phyloP scores from a whole-genome alignment of 2,797 vertebrate genomes.

The Tiaroga cobitis region DNA sequence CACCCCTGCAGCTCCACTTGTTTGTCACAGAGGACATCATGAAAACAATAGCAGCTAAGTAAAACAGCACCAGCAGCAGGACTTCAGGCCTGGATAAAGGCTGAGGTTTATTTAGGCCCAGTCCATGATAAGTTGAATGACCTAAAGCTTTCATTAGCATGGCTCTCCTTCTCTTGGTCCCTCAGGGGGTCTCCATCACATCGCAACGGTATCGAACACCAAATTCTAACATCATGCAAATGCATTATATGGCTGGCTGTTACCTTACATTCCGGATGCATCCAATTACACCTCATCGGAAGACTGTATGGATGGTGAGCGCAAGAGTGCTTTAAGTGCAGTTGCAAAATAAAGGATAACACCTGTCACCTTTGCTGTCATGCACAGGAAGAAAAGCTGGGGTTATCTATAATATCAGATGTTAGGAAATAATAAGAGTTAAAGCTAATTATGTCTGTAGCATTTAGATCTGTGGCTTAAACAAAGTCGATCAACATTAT shows the following conservation, averaged over 20 bases:
- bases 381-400: background rate
- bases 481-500: background rate
- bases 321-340: constrained; percentile 5
- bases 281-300: background rate
- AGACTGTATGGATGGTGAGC: background rate
- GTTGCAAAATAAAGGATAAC: background rate
- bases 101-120: constrained; percentile 56
- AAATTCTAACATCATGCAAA: background rate
- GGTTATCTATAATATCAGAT: background rate
- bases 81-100: constrained; percentile 55
- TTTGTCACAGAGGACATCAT: constrained; percentile 31
- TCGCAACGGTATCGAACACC: background rate
- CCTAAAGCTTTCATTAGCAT: constrained; percentile 75
- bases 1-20: constrained; percentile 27
- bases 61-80: constrained; percentile 13
- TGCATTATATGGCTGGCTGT: background rate
- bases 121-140: constrained; percentile 62
- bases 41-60: constrained; percentile 16
- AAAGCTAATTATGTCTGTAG: background rate
- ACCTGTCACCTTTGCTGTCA: background rate
- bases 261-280: background rate
- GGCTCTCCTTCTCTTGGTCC: constrained; percentile 59
- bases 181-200: constrained; percentile 37
- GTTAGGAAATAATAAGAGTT: background rate
- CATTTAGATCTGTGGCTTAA: background rate